A percentile compares a stretch with the other conserved stretches of the same genome.
phyloP scores from a whole-genome alignment of 1,140 invertebrate genomes.

The Spodoptera frugiperda region DNA sequence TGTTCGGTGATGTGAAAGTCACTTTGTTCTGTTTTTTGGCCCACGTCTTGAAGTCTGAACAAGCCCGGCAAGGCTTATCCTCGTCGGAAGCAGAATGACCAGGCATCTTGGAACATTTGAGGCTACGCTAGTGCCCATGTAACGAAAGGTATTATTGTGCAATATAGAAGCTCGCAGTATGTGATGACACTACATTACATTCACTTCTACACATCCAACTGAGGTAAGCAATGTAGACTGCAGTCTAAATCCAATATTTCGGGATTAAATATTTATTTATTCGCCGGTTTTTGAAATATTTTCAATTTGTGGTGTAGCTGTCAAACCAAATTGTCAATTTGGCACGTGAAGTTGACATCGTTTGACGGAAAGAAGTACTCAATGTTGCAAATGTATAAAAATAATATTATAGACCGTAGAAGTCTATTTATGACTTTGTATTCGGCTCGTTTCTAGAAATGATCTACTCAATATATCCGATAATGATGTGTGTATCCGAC shows the following conservation, averaged over 20 bases:
- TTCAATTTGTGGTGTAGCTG: slow-evolving; percentile 40
- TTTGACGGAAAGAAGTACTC: background rate
- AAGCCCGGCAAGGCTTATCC: slow-evolving; percentile 88
- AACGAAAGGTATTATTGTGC: slow-evolving; percentile 55
- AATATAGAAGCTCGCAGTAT: slow-evolving; percentile 45
- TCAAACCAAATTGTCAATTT: slow-evolving; percentile 28
- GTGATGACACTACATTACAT: slow-evolving; percentile 21
- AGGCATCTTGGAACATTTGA: slow-evolving; percentile 61
- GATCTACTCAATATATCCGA: too few relatives aligned
- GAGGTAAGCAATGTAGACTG: slow-evolving; percentile 3
- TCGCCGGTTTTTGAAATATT: slow-evolving; percentile 38
- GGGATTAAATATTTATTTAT: slow-evolving; percentile 16
- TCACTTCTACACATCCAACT: background rate
- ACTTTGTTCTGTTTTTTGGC: slow-evolving; percentile 87
- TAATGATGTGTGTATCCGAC: too few relatives aligned
- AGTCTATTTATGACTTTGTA: too few relatives aligned
- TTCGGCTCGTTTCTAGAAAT: too few relatives aligned
- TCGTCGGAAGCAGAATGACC: slow-evolving; percentile 72
- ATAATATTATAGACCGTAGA: background rate
- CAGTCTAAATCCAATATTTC: background rate
- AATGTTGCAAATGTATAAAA: slow-evolving; percentile 8
- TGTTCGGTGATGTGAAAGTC: slow-evolving; percentile 57
- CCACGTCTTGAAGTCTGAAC: slow-evolving; percentile 92
- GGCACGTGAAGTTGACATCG: slow-evolving; percentile 44
- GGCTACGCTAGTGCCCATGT: slow-evolving; percentile 49